Evolutionary conservation across 2,888 invertebrate species (phyloP).

Genomic region (Agrotis clavis): DNA sequence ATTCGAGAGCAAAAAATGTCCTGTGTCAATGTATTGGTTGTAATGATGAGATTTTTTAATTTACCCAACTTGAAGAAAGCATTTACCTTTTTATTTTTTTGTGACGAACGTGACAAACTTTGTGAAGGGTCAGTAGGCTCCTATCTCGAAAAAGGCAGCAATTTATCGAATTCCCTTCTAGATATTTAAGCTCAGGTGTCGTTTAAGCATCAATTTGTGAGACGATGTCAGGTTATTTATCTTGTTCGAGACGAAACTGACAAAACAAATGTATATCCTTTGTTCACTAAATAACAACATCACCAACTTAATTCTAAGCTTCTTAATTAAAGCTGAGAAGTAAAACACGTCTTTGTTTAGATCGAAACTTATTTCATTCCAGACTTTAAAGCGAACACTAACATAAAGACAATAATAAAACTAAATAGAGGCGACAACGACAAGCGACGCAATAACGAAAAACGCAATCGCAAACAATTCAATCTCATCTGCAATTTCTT

Average conservation of each 20-base stretch:
- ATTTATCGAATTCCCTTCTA: constrained; percentile 31
- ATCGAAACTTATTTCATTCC: constrained; percentile 56
- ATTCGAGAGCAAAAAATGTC: constrained; percentile 32
- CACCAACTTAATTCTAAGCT: constrained; percentile 37
- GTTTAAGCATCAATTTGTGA: constrained; percentile 36
- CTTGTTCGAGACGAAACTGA: constrained; percentile 28
- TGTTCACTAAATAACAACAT: constrained; percentile 52
- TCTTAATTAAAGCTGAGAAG: constrained; percentile 58
- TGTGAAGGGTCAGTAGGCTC: constrained; percentile 12
- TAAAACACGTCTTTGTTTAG: constrained; percentile 52
- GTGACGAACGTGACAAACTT: constrained; percentile 14
- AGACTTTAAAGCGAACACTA: constrained; percentile 43
- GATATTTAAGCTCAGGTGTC: constrained; percentile 37
- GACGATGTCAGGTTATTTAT: constrained; percentile 33
- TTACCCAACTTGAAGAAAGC: constrained; percentile 5
- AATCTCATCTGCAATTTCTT: constrained; percentile 49
- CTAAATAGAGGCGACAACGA: constrained; percentile 26
- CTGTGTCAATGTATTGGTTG: constrained; percentile 3
- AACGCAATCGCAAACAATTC: constrained; percentile 45
- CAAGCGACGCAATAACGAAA: constrained; percentile 28
- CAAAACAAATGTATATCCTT: constrained; percentile 40
- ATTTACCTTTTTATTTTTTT: constrained; percentile 25
- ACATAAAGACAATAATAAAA: constrained; percentile 48
- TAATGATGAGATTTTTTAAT: neutral
- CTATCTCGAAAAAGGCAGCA: constrained; percentile 16